Evolutionary conservation across 2,113 vertebrate genomes (phyloP).

Genomic region (Seriola quinqueradiata): DNA sequence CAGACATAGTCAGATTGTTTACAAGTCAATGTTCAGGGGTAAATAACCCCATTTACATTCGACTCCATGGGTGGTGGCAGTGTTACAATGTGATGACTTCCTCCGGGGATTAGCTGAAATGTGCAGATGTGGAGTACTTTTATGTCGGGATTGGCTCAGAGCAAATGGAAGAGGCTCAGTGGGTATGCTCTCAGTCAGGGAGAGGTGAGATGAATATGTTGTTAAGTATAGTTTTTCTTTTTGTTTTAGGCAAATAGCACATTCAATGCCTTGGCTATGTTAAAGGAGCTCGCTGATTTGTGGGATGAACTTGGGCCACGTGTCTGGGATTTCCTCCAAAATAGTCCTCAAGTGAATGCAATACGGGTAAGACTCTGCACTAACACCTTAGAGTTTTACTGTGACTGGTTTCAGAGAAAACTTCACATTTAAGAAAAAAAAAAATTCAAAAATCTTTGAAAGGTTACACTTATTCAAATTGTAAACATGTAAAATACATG

Average conservation of each 20-base stretch:
- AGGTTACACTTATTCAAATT: not conserved
- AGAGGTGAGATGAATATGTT: slow-evolving; percentile 23
- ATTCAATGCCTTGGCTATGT: slow-evolving; percentile 89
- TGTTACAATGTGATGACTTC: slow-evolving; percentile 51
- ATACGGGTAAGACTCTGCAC: slow-evolving; percentile 87
- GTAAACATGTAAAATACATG: not conserved
- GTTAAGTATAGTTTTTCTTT: slow-evolving; percentile 27
- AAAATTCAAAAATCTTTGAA: no score
- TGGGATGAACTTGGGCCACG: slow-evolving; percentile 91
- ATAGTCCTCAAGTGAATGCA: slow-evolving; percentile 88
- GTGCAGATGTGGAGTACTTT: slow-evolving; percentile 46
- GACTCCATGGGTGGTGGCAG: slow-evolving; percentile 23
- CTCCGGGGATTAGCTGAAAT: slow-evolving; percentile 57
- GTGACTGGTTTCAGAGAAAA: not conserved
- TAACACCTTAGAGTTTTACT: no score
- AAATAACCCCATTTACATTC: slow-evolving; percentile 77
- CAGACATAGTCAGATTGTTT: slow-evolving; percentile 61
- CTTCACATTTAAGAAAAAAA: not conserved
- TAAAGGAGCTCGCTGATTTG: slow-evolving; percentile 88
- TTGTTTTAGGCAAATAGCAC: slow-evolving; percentile 93
- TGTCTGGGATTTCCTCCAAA: slow-evolving; percentile 91
- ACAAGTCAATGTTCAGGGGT: slow-evolving; percentile 71
- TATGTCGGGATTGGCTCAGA: slow-evolving; percentile 40
- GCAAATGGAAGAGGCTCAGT: slow-evolving; percentile 23
- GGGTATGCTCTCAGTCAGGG: slow-evolving; percentile 3